These are phyloP conservation scores for Ceratotherium simum DNA, from an alignment of 2,113 vertebrate species.

Conservation along the genomic window DNA sequence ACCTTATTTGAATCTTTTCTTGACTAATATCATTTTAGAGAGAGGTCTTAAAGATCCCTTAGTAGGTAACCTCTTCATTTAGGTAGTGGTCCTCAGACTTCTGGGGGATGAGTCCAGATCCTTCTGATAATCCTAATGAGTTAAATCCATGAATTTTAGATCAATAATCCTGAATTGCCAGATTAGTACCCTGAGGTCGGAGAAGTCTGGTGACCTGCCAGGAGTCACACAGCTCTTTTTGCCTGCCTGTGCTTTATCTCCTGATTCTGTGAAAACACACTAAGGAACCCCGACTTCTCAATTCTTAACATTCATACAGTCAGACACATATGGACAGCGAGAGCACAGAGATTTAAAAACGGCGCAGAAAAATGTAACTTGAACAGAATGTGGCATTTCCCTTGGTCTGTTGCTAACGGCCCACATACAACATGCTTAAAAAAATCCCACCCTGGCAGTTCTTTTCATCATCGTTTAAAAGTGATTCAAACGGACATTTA, in stretches of 20 bases:
- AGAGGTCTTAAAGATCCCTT: background rate
- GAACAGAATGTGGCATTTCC: slow-evolving; percentile 84
- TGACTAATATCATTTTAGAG: background rate
- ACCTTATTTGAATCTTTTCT: background rate
- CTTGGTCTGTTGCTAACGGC: slow-evolving; percentile 82
- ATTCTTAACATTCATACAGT: slow-evolving; percentile 61
- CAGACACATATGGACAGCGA: slow-evolving; percentile 68
- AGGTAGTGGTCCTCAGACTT: background rate
- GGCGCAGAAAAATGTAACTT: slow-evolving; percentile 78
- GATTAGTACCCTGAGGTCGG: background rate
- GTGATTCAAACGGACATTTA: slow-evolving; percentile 83
- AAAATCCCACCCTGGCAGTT: slow-evolving; percentile 68
- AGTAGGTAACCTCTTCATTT: background rate
- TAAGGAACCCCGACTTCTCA: background rate
- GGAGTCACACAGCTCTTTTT: background rate
- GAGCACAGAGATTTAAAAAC: slow-evolving; percentile 76
- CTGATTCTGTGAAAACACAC: slow-evolving; percentile 36
- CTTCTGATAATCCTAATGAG: background rate
- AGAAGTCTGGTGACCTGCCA: background rate
- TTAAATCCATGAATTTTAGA: background rate
- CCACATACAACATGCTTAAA: slow-evolving; percentile 83
- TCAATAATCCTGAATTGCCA: background rate
- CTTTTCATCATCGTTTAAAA: slow-evolving; percentile 77
- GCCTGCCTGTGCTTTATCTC: background rate
- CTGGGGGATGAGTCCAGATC: background rate